Base-by-base conservation (phyloP, 2,888 invertebrate species). In the Sinelater perroti region DNA sequence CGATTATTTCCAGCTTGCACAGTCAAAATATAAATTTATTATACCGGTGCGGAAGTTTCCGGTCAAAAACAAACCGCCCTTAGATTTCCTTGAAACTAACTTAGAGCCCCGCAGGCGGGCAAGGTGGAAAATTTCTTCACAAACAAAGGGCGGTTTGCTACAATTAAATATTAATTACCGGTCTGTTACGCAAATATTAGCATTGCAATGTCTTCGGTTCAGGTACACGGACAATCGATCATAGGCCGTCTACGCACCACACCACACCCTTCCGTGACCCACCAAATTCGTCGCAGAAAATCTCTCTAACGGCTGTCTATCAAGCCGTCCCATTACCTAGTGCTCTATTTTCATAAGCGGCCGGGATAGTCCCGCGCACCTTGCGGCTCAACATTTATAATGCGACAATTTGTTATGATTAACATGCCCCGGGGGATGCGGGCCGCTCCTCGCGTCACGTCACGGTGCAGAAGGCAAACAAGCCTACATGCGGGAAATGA, bases 351-450 rank as follows among this genome's bases (percentile, higher is more conserved):
- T 40, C 40, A 21, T 40, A 40, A 40, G 24, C 24, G 26, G 40
- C 40, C 21, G 36, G 33, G 36, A 35, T 31, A 47, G 35, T 35
- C 33, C 35, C 35, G 33, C 24, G 36, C 36, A 47, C 33, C 47
- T 47, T 47, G 47, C 36, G 36, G 36, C 47, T 35, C 26, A 35
- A 47, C 24, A 40, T 40, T 40, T 26, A 40, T 40, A 40, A 40
- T 26, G 40, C 18, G 31, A 20, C 38, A 54, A 54, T 54, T 54
- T 54, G 46, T 54, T 54, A 46, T 35, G 46, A 54, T 54, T 54
- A 54, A 46, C 46, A 54, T 45, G 38, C 40, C 54, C 26, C 38
- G 3, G 10, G 46, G 46, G 54, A 54, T 38, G 20, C 17, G 21
- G 17, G 21, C 16, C 24, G 30, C 50, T 20, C 46, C 40, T 54